Conservation (phyloP, 2,888 invertebrate species). For the Caprella mutica region DNA sequence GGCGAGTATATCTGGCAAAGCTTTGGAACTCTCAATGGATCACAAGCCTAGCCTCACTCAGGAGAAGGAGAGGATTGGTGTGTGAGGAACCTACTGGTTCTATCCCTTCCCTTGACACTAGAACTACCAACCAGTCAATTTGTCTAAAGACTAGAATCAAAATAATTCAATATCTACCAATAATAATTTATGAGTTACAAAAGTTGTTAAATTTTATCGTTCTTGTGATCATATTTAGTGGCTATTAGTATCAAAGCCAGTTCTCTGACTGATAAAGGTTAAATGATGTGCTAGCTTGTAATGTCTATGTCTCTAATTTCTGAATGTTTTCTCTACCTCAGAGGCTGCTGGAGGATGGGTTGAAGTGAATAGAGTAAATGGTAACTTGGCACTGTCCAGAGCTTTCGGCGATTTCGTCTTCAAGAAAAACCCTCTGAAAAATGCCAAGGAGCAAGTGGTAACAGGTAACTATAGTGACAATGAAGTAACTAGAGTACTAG, state of each 20-base stretch:
- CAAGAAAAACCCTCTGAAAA: constrained; percentile 74
- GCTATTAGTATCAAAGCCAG: no score
- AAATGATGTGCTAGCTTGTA: not conserved
- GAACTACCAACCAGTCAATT: not conserved
- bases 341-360: constrained; percentile 91
- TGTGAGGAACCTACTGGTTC: not conserved
- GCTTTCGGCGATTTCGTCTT: constrained; percentile 96
- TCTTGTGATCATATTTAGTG: no score
- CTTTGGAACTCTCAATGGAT: constrained; percentile 68
- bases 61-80: constrained; percentile 69
- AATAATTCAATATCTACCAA: not conserved
- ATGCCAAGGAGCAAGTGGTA: constrained; percentile 89
- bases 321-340: not conserved
- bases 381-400: constrained; percentile 80
- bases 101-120: not conserved
- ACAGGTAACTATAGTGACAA: no score
- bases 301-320: no score
- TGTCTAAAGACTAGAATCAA: not conserved
- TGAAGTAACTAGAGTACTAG: no score
- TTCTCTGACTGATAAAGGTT: not conserved
- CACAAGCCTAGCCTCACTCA: constrained; percentile 88
- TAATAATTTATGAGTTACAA: no score
- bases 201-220: no score
- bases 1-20: constrained; percentile 69
- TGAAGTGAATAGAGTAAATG: constrained; percentile 94